These are phyloP conservation scores for Macrochelys suwanniensis DNA, from an alignment of 2,797 vertebrate genomes.

Conservation along the genomic window DNA sequence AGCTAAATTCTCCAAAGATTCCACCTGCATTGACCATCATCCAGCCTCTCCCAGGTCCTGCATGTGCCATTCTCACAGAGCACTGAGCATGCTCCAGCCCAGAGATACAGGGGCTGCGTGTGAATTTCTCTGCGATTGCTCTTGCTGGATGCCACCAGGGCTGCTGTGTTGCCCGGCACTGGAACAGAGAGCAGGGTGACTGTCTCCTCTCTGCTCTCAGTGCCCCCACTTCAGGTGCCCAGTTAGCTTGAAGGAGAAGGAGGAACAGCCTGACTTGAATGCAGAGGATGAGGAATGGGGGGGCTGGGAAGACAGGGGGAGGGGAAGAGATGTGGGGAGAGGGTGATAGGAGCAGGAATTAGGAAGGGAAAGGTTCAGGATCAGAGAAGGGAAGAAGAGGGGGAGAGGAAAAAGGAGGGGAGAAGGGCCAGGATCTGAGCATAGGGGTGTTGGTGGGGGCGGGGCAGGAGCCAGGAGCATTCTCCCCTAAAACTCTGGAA, in stretches of 20 bases:
- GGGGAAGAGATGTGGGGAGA: background rate
- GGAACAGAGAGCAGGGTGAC: background rate
- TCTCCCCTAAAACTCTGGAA: background rate
- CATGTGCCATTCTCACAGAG: no score
- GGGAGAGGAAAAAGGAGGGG: background rate
- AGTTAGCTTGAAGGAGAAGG: background rate
- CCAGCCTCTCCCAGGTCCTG: background rate
- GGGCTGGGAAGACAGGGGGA: background rate
- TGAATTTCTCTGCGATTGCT: background rate
- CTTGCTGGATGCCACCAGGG: background rate
- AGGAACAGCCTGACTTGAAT: background rate
- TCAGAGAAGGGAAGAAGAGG: background rate
- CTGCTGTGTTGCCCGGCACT: background rate
- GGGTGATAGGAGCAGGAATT: background rate
- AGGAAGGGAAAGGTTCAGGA: background rate
- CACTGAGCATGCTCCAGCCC: background rate
- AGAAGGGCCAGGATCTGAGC: rapidly evolving
- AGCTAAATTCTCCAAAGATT: background rate
- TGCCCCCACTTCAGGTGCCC: no score
- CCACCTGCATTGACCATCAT: background rate
- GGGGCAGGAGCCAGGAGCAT: background rate
- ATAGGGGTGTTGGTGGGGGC: background rate
- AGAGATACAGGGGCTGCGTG: background rate
- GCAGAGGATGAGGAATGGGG: background rate
- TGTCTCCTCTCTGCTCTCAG: background rate